Evolutionary conservation across 2,113 vertebrate species (phyloP), one percentile per base, ranked within the genome.

Genomic region (Rhodinocichla rosea): DNA sequence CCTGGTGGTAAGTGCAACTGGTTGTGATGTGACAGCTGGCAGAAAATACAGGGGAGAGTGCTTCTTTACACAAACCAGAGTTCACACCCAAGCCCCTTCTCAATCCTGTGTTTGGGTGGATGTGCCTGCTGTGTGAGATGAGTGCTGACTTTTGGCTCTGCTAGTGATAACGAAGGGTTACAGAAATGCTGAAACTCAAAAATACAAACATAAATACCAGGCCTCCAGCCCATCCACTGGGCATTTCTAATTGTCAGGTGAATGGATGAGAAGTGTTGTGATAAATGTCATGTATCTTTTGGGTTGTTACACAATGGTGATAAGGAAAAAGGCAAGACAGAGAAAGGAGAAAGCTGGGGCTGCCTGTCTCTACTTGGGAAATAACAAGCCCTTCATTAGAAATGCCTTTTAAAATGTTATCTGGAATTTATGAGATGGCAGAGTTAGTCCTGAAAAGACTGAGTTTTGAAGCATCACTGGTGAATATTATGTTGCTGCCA

Each of bases 271-370:
- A 94, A 83, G 71, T 97, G 94, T 97, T 67, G 76, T 98, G 98
- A 98, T 96, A 98, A 98, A 98, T 98, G 98, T 97, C 98, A 98
- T 95, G 70, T 95, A 92, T 96, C 93, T 95, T 81, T 70, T 97
- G 89, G 76, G 60, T 74, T 94, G 87, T 92, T 95, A 83, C 77
- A 89, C 87, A 82, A 65, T 8, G 1, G n/a, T 52, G 67, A 63
- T 63, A 33, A 55, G 27, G 55, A n/a, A 76, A 95, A 96, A 77
- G 39, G 32, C 59, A 83, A 90, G n/a, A 35, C 1, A 2, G 33
- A 78, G 56, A 67, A 92, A 87, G 26, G 17, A 65, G 49, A 85
- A 90, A 84, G 42, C 76, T 65, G 6, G 7, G 7, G 27, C 57
- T 93, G 62, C n/a, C 39, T 4, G 2, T 81, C 27, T 70, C 35